These are phyloP conservation scores for Erythrocercus mccallii DNA, from an alignment of 2,113 vertebrate species.

Conservation along the genomic window DNA sequence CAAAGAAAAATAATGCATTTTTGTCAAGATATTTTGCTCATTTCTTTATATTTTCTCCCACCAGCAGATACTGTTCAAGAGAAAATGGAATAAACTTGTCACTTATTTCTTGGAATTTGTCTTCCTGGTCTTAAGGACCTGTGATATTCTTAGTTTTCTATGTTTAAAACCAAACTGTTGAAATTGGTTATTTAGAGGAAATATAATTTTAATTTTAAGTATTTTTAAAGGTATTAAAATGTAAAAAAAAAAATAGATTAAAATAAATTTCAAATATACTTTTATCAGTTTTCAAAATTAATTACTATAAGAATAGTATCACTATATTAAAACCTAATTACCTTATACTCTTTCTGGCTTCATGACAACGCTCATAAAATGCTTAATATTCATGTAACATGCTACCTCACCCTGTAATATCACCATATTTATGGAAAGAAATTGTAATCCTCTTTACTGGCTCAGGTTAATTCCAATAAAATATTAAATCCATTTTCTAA, in stretches of 20 bases:
- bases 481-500: conserved; percentile 89
- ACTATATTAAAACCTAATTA: conserved; percentile 77
- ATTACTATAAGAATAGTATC: conserved; percentile 73
- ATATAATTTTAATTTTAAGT: conserved; percentile 12
- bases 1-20: not conserved
- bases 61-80: not conserved
- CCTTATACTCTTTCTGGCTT: conserved; percentile 69
- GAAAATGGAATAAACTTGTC: not conserved
- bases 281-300: conserved; percentile 71
- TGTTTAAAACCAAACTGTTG: not conserved
- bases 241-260: conserved; percentile 48
- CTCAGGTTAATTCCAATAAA: conserved; percentile 87
- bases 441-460: conserved; percentile 84
- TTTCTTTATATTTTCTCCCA: not conserved
- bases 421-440: conserved; percentile 81
- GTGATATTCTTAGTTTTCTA: not conserved
- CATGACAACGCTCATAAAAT: conserved; percentile 70
- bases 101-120: not conserved
- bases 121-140: not conserved
- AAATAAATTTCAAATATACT: conserved; percentile 49
- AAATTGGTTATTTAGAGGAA: not conserved
- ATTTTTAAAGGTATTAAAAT: conserved; percentile 27
- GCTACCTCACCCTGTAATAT: conserved; percentile 77
- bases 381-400: conserved; percentile 83
- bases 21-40: not conserved